These are phyloP conservation scores for Cryptophagus acutangulus DNA, from an alignment of 2,888 invertebrate genomes.

Conservation along the genomic window DNA sequence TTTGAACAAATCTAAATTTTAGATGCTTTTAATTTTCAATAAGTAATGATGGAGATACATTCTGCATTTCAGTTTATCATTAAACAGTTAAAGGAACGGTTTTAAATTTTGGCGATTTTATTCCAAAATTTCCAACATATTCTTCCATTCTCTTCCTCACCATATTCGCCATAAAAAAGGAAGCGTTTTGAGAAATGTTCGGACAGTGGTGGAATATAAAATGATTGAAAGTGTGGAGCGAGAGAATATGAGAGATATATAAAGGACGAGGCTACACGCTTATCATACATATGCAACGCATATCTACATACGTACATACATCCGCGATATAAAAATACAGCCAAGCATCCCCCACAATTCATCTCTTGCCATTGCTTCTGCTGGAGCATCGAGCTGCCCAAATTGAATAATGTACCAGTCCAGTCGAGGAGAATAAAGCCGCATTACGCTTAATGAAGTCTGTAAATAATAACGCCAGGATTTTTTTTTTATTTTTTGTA, in stretches of 20 bases:
- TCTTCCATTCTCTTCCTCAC: no score
- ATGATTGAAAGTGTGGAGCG: slow-evolving; percentile 23
- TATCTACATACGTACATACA: slow-evolving; percentile 44
- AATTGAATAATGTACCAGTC: slow-evolving; percentile 42
- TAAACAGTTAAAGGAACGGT: no score
- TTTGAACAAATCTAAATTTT: no score
- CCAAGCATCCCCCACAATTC: slow-evolving; percentile 38
- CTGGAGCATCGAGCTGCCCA: slow-evolving; percentile 26
- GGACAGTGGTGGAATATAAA: slow-evolving; percentile 13
- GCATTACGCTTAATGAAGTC: slow-evolving; percentile 43
- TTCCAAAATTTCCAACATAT: no score
- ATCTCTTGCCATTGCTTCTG: slow-evolving; percentile 27
- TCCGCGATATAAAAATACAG: slow-evolving; percentile 43
- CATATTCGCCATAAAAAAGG: no score
- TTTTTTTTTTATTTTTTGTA: slow-evolving; percentile 27
- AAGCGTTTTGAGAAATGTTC: no score
- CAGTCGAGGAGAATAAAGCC: slow-evolving; percentile 37
- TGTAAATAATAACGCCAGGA: slow-evolving; percentile 38
- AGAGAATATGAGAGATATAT: slow-evolving; percentile 36
- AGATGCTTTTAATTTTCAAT: no score
- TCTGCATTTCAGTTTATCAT: no score
- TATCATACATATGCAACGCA: slow-evolving; percentile 48
- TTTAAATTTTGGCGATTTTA: no score
- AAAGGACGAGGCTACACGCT: slow-evolving; percentile 41
- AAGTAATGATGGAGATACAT: no score